Evolutionary conservation across 2,113 vertebrate species (phyloP), one percentile per base, ranked within the genome.

Genomic region (Pelodiscus sinensis): DNA sequence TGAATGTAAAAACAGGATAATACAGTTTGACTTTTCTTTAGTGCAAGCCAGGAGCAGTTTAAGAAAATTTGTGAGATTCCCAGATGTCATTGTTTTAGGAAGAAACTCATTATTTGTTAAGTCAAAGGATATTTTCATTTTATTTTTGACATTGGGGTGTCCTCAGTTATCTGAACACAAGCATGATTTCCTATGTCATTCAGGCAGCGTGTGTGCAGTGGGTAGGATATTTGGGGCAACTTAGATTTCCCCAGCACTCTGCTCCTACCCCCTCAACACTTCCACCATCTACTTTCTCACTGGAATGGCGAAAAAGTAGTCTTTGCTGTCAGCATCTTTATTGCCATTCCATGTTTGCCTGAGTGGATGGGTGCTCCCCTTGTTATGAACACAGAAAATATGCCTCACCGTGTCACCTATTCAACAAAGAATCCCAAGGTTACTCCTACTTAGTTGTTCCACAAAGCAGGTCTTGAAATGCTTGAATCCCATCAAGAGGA

Each of bases 41-140:
- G 81, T 4, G 79, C 8, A 75, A 84, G 79, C 27, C 81, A 92
- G 85, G 93, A 95, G 89, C 73, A 96, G 89, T 5, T 1, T 77
- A 92, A 94, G 52, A 88, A 92, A 93, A 92, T 29, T 35, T 79
- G 88, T 93, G 82, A 4, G 3, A 91, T 94, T 95, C 88, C 92
- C 91, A 78, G 88, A 91, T 89, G 93, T 93, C 96, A 96, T 93
- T 71, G n/a, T 71, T 29, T n/a, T 71, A 71, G 9, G 93, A 93
- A 94, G 89, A 94, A 95, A 91, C 84, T 85, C 79, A 88, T 0
- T 85, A 82, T 73, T 95, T 88, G 89, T 82, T 68, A 93, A 95
- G 89, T 29, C 81, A 96, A 93, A 94, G 13, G 89, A 92, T 8
- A 78, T 38, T 84, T 93, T 88, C 57, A 31, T 77, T 89, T 85